Conservation (phyloP, 2,113 vertebrate genomes). For the Gallinago media region DNA sequence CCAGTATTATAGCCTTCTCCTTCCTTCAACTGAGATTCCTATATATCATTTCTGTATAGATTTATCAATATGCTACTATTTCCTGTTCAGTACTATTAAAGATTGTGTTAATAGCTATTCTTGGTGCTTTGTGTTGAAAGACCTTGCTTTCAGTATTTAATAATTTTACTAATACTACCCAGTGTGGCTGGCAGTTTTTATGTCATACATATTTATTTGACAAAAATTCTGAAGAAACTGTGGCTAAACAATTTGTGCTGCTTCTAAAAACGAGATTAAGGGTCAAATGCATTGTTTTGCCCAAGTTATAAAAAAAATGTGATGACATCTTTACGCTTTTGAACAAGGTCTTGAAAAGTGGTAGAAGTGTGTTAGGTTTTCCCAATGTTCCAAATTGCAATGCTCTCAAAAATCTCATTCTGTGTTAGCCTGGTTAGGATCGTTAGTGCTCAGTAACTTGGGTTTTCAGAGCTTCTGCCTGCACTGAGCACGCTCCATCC, state of each 20-base stretch:
- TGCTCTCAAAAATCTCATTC: not conserved
- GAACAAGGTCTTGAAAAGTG: conserved; percentile 44
- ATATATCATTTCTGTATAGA: not conserved
- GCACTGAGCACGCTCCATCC: not conserved
- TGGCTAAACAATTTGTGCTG: not conserved
- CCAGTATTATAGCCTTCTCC: not conserved
- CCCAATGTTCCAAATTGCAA: not conserved
- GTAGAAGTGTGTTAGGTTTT: not conserved
- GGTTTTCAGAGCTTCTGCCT: not conserved
- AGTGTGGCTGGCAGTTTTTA: not conserved
- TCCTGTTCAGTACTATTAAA: not conserved
- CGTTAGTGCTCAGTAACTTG: not conserved
- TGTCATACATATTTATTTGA: not conserved
- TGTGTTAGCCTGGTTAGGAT: not conserved
- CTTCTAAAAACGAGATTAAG: not conserved
- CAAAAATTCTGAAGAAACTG: not conserved
- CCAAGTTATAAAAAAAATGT: conserved; percentile 17
- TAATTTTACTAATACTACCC: not conserved
- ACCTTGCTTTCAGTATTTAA: conserved; percentile 11
- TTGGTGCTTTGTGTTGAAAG: not conserved
- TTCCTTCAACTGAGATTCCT: not conserved
- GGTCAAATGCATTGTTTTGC: conserved; percentile 31
- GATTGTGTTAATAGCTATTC: not conserved
- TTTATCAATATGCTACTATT: conserved; percentile 13
- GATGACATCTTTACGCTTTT: conserved; percentile 10